Conservation (phyloP, 2,888 invertebrate genomes). For the Bedellia somnulentella region DNA sequence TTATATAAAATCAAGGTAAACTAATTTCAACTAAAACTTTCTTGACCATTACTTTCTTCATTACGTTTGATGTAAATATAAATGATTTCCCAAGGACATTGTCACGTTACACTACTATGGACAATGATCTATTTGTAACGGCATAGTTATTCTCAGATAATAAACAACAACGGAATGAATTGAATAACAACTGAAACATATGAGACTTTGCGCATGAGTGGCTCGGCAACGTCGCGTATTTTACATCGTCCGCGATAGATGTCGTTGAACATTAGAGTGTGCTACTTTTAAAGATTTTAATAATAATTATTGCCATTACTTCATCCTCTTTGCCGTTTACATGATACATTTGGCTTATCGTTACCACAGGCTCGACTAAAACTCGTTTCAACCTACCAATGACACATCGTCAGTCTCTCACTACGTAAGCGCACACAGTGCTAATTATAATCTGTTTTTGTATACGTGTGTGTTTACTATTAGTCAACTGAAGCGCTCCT, state of each 20-base stretch:
- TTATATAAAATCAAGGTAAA: no score
- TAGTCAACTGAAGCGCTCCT: constrained; percentile 29
- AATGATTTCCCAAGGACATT: no score
- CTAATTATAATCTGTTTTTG: constrained; percentile 48
- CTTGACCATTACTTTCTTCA: no score
- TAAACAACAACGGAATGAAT: no score
- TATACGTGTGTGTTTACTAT: constrained; percentile 47
- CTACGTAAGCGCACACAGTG: constrained; percentile 49
- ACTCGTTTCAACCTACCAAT: constrained; percentile 22
- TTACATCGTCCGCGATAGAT: constrained; percentile 18
- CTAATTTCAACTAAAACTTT: no score
- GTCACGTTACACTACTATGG: no score
- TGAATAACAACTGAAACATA: constrained; percentile 15
- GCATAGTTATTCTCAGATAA: no score
- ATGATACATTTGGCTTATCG: constrained; percentile 22
- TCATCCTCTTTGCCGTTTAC: constrained; percentile 29
- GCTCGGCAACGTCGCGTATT: constrained; percentile 45
- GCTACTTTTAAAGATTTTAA: constrained; percentile 24
- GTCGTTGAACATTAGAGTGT: constrained; percentile 26
- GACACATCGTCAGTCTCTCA: constrained; percentile 41
- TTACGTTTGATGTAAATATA: no score
- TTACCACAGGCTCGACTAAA: no score
- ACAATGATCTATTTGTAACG: no score
- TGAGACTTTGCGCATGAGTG: constrained; percentile 22
- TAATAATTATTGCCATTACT: constrained; percentile 15